Base-by-base conservation (phyloP, 2,797 vertebrate species). In the Tadarida brasiliensis region DNA sequence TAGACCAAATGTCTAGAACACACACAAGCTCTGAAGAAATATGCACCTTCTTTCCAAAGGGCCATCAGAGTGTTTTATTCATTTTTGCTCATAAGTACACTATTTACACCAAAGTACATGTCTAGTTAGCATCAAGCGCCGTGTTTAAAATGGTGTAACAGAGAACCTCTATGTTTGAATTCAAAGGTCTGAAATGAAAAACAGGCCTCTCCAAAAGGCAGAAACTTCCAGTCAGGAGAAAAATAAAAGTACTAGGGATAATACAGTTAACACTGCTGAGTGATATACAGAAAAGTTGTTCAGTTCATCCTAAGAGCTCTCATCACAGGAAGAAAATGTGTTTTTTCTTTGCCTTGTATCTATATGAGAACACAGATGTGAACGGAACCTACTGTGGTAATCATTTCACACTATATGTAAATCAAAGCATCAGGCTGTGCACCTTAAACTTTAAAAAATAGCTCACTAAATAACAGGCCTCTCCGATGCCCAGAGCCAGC, bases 131-230 rank as follows among this genome's bases (percentile, higher is more conserved):
- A 80, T 88, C 33, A 30, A 92, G 35, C 2, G 3, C 16, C n/a
- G 1, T 76, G 35, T 96, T 89, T 89, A 28, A 84, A 91, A 94
- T 80, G 54, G 65, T 44, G 35, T 59, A 94, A 93, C 87, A 83
- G 73, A 93, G 70, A 67, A 82, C n/a, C 44, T 85, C 77, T 91
- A 39, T 80, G 73, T 78, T 74, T 89, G 44, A 93, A 88, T 90
- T 54, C 54, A 80, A 67, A 90, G 80, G 59, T 70, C 74, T 73
- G 91, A 97, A 97, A 96, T 97, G 94, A 96, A 91, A 97, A 98
- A 77, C 96, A 97, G 95, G 26, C 59, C 54, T 93, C 33, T 71
- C 51, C 59, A 65, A 49, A 81, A 83, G 59, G 59, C 22, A 65
- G 11, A n/a, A 39, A n/a, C 61, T 20, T 65, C 59, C 49, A 77